Evolutionary conservation across 2,888 invertebrate genomes (phyloP).

Genomic region (Epirrhoe tristata): DNA sequence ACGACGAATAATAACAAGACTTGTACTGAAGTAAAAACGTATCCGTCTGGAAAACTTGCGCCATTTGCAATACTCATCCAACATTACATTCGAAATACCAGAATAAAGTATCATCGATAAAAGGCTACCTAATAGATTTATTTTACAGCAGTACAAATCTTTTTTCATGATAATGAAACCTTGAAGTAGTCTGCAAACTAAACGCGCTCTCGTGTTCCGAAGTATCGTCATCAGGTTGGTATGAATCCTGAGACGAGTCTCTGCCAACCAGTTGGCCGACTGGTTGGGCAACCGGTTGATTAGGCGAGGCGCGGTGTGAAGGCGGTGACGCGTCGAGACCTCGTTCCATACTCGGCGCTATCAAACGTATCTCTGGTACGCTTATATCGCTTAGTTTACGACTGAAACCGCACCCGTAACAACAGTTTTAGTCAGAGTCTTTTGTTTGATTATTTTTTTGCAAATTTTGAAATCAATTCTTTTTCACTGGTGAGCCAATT

Average conservation of each 20-base stretch:
- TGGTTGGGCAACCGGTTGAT: constrained; percentile 19
- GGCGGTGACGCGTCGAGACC: constrained; percentile 86
- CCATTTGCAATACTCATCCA: too few relatives aligned
- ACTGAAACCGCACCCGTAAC: constrained; percentile 65
- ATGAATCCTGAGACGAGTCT: constrained; percentile 37
- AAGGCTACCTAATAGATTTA: too few relatives aligned
- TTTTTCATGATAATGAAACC: constrained; percentile 59
- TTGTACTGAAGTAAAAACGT: constrained; percentile 50
- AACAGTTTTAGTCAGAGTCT: constrained; percentile 1
- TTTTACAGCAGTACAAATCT: constrained; percentile 41
- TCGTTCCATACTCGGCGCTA: constrained; percentile 93
- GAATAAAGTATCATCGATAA: too few relatives aligned
- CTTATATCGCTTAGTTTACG: constrained; percentile 90
- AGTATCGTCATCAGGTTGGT: constrained; percentile 63
- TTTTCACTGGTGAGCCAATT: neutral
- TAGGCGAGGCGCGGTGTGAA: constrained; percentile 44
- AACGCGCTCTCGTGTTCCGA: constrained; percentile 83
- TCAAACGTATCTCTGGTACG: constrained; percentile 92
- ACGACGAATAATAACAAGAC: constrained; percentile 60
- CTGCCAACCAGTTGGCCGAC: constrained; percentile 37
- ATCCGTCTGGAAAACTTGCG: neutral
- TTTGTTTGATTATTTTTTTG: neutral
- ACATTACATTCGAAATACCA: too few relatives aligned
- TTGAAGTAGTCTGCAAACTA: constrained; percentile 78
- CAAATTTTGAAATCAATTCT: neutral